These are phyloP conservation scores for Mixornis gularis DNA, from an alignment of 2,113 vertebrate species.

Conservation along the genomic window DNA sequence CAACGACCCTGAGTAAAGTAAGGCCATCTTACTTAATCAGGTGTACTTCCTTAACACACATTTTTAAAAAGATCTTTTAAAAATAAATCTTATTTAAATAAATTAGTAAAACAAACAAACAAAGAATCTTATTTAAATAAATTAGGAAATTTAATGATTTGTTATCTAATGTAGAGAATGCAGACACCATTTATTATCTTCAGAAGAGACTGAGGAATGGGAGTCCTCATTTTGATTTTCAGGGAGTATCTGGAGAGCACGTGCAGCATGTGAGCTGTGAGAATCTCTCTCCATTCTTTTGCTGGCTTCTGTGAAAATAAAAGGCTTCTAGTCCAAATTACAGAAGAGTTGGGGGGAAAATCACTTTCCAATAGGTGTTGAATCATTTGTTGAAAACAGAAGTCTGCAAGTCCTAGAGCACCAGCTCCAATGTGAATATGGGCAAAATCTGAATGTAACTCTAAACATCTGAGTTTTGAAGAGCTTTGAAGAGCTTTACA, in stretches of 20 bases:
- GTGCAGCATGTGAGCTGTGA: neutral
- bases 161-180: neutral
- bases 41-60: neutral
- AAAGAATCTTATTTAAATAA: no score
- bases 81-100: no score
- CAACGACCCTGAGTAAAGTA: neutral
- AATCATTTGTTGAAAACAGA: neutral
- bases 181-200: neutral
- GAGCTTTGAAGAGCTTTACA: neutral
- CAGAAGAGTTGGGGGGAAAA: neutral
- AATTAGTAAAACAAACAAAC: no score
- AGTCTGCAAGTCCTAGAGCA: neutral
- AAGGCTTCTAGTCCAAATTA: neutral
- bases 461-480: neutral
- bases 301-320: neutral
- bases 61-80: neutral
- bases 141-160: neutral
- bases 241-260: neutral
- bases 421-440: neutral
- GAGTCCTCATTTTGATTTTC: neutral
- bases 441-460: neutral
- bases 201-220: neutral
- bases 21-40: neutral
- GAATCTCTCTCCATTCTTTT: neutral
- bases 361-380: neutral